Percentiles rank a stretch among this genome's conserved stretches.
phyloP scores from a whole-genome alignment of 1,140 invertebrate genomes.

The Cheumatopsyche charites region DNA sequence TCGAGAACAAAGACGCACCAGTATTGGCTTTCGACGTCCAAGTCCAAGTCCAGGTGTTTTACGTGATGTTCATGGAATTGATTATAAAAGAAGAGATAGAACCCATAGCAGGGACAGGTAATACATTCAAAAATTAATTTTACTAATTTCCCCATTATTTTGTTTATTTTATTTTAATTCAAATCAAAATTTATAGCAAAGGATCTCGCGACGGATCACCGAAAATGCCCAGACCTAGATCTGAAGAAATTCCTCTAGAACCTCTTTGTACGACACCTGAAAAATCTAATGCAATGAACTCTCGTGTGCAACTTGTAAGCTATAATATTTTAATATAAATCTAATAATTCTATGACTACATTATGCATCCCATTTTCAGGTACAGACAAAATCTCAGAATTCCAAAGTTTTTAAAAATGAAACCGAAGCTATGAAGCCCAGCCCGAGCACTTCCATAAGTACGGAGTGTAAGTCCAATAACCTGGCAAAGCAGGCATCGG shows the following conservation, averaged over 20 bases:
- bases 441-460: conserved; percentile 50
- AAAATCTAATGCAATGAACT: conserved; percentile 52
- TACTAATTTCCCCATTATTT: conserved; percentile 8
- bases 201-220: conserved; percentile 74
- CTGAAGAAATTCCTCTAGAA: conserved; percentile 85
- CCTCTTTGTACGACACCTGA: conserved; percentile 61
- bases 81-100: conserved; percentile 54
- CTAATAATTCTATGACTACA: background rate
- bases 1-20: conserved; percentile 38
- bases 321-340: conserved; percentile 3
- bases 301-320: conserved; percentile 45
- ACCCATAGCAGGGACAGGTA: conserved; percentile 58
- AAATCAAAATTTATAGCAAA: conserved; percentile 57
- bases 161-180: conserved; percentile 52
- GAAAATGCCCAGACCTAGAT: conserved; percentile 73
- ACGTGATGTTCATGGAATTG: conserved; percentile 52
- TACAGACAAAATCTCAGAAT: conserved; percentile 51
- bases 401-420: conserved; percentile 43
- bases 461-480: conserved; percentile 47
- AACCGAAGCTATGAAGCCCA: conserved; percentile 53
- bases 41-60: conserved; percentile 52
- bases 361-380: conserved; percentile 45
- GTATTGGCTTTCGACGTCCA: conserved; percentile 38
- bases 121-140: conserved; percentile 15
- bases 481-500: conserved; percentile 60